Base-by-base conservation (phyloP, 2,888 invertebrate species). In the Mystacides longicornis region DNA sequence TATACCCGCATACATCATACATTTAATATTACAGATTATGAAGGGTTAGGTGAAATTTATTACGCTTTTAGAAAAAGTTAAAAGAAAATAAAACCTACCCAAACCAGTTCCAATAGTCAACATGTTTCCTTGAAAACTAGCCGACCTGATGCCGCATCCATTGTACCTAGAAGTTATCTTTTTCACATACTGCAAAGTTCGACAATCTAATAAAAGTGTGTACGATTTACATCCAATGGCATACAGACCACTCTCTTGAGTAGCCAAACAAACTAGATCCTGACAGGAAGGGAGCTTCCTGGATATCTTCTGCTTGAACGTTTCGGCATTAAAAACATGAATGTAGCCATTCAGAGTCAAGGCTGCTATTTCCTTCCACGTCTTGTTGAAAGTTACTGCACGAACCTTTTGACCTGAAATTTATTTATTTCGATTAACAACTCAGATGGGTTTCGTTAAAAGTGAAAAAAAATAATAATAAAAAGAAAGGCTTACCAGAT, bases 211-310 rank as follows among this genome's bases (percentile, higher is more conserved):
- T 18, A 96, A 77, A 49, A 94, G 79, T 0, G 95, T 93, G 70
- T 94, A 93, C 1, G 94, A 94, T 63, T 93, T 87, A 67, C 95
- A 95, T 1, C 96, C 97, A 47, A 96, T 89, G 1, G 94, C 95
- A 72, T 96, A 96, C 45, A 95, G 75, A 20, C 90, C 90, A 66
- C 86, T 86, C 56, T 87, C 87, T 71, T 93, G 87, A 33, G 81
- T 90, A 27, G 93, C 89, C 65, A 96, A 80, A 67, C 96, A 96
- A 31, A 95, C 95, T 68, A 94, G 93, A 71, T 96, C 96, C 71
- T 91, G 89, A 60, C 88, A 87, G 56, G 92, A 90, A 1, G 91
- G 92, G 66, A 96, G 76, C 71, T 92, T 92, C 54, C 89, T 76
- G 4, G 91, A 90, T 64, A 90, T 80, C 67, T 88, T 92, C 79